Evolutionary conservation across 2,888 invertebrate species (phyloP), one percentile per base, ranked within the genome.

Genomic region (Standfussiana lucernea): DNA sequence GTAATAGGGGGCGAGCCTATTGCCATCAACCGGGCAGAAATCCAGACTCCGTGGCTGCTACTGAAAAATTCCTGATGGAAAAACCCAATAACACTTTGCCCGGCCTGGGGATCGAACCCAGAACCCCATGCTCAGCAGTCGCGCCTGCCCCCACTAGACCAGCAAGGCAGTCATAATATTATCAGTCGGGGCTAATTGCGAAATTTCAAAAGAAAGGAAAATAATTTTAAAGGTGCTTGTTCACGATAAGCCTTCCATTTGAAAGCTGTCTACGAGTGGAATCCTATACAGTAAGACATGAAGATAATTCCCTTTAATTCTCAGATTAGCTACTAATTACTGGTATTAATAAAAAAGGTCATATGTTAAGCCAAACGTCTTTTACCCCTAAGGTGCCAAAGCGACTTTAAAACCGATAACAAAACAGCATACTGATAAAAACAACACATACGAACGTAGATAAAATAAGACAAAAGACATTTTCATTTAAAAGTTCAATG

Each of bases 401-500:
- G 61, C 0, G 42, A 32, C 69, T 61, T 61, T 21, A 3, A 64
- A 62, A n/a, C 56, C 18, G 77, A 82, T 82, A 85, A 59, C 4
- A 69, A 35, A 42, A 66, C 42, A 53, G 24, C 53, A n/a, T 21
- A 35, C 50, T 10, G 71, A 74, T 83, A 75, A 80, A 85, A 82
- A 77, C 59, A 7, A 40, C 28, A 67, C 50, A 50, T 28, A 56
- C 24, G 28, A 66, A 69, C 15, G 50, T 13, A n/a, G 62, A 77
- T 69, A 76, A 82, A 59, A 69, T 59, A 73, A 80, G 42, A 75
- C 72, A 75, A 86, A 80, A 80, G 71, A 40, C 50, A 66, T 70
- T 75, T 65, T 65, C 71, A 69, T 72, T 72, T 73, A 24, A 77
- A 86, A 84, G 82, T 84, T 86, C 86, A 86, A 79, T 84, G 86